phyloP scores from a whole-genome alignment of 2,113 vertebrate genomes.

The Callocephalon fimbriatum region DNA sequence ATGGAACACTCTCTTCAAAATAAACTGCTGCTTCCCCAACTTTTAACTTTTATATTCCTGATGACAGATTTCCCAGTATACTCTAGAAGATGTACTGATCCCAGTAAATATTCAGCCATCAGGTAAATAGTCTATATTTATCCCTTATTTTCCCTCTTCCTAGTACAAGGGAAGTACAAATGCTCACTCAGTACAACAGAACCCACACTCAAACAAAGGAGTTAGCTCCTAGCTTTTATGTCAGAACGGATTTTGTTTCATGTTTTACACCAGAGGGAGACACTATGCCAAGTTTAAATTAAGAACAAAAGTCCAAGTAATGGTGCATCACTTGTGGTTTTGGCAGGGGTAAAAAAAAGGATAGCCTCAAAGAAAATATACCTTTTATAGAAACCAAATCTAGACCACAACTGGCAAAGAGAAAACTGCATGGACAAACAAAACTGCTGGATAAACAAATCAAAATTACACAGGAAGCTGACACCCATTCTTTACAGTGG shows the following conservation, averaged over 20 bases:
- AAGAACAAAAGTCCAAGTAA: constrained; percentile 88
- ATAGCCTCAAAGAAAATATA: constrained; percentile 88
- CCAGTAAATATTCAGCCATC: background rate
- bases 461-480: constrained; percentile 85
- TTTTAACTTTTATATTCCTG: background rate
- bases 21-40: background rate
- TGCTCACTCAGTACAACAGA: background rate
- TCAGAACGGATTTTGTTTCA: constrained; percentile 78
- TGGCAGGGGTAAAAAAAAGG: constrained; percentile 75
- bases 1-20: background rate
- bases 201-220: background rate
- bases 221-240: constrained; percentile 63
- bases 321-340: constrained; percentile 91
- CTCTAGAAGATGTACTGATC: background rate
- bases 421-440: constrained; percentile 85
- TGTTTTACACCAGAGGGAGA: constrained; percentile 80
- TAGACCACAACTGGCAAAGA: constrained; percentile 81
- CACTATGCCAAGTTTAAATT: constrained; percentile 87
- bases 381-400: constrained; percentile 92
- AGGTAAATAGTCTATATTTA: background rate
- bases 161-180: background rate
- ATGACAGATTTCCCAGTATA: background rate
- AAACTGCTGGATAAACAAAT: constrained; percentile 91
- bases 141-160: background rate
- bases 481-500: constrained; percentile 78